Base-by-base conservation (phyloP, 2,113 vertebrate species). In the Steatornis caripensis region DNA sequence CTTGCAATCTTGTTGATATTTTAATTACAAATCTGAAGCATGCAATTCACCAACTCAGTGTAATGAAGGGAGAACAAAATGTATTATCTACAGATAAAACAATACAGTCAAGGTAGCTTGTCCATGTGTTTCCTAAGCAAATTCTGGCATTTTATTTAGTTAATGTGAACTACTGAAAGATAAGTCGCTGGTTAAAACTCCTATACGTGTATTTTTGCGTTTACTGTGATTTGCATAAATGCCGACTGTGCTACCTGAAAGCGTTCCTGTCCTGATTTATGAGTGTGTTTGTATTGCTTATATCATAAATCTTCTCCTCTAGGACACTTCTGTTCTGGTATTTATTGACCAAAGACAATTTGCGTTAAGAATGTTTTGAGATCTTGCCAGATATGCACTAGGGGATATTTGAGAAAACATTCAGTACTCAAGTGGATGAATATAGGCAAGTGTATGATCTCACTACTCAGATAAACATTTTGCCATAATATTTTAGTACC, bases 301-400 rank as follows among this genome's bases (percentile, higher is more conserved):
- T 97, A 96, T 97, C 97, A 98, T 99, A 99, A 99, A 99, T 99
- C 98, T 98, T 98, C 98, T 97, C 96, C 98, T 98, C 87, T 80
- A 97, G 98, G 98, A 99, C 98, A 97, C 97, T 98, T 98, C 98
- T 97, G 95, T 97, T 97, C 98, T 98, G 98, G 98, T 98, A 98
- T 99, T 98, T 99, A 98, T 99, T 98, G 98, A 98, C 98, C 98
- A 98, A 98, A 98, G 97, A 98, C 98, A 98, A 98, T 98, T 98
- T 98, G 98, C 78, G 96, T 98, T 99, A 98, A 97, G 98, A 98
- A 98, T 97, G 97, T 98, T 98, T 98, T 99, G 99, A 99, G 98
- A 97, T 92, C 72, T 96, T 98, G 98, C 99, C 99, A 99, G 97
- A 97, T 97, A 98, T 98, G 98, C 98, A 98, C 98, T 98, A 98